Base-by-base conservation (phyloP, 2,113 vertebrate species). In the Seriola dumerili region DNA sequence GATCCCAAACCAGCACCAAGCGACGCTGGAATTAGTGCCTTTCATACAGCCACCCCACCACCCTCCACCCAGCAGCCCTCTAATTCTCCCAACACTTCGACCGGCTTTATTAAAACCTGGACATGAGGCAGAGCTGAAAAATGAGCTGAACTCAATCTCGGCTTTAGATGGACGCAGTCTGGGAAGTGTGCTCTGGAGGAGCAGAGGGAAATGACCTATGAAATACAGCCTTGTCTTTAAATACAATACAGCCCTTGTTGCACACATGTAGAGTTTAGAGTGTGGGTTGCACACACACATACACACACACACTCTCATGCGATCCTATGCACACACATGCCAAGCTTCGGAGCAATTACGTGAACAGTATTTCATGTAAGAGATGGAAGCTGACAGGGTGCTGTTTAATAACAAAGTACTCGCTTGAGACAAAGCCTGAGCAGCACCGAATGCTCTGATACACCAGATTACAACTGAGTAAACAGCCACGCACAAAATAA, bases 101-200 rank as follows among this genome's bases (percentile, higher is more conserved):
- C 78, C 65, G 75, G 86, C 91, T 94, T 93, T 95, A 94, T 95
- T 94, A 94, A 93, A 94, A 90, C 85, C 78, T 85, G 87, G 82
- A 93, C 91, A 87, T 23, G 82, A 86, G 80, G 76, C 88, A 52
- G 85, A 66, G 66, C 85, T 91, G 91, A 94, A 91, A 93, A 94
- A 94, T 93, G 90, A 94, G 90, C 85, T 91, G 80, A 85, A 91
- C 81, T 93, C 92, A 87, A 83, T 88, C 86, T 83, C 6, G 57
- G 84, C 85, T 88, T 86, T 80, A 65, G 92, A 91, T 42, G 79
- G 87, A 92, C 70, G 29, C 44, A 19, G 81, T 12, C 67, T 2
- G 71, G 62, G n/a, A 25, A 74, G 70, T n/a, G 86, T 44, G 69
- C 82, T 84, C 68, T 64, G 79, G 64, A 42, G 74, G 80, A 81